Evolutionary conservation across 2,888 invertebrate species (phyloP).

Genomic region (Leucophora obtusa): DNA sequence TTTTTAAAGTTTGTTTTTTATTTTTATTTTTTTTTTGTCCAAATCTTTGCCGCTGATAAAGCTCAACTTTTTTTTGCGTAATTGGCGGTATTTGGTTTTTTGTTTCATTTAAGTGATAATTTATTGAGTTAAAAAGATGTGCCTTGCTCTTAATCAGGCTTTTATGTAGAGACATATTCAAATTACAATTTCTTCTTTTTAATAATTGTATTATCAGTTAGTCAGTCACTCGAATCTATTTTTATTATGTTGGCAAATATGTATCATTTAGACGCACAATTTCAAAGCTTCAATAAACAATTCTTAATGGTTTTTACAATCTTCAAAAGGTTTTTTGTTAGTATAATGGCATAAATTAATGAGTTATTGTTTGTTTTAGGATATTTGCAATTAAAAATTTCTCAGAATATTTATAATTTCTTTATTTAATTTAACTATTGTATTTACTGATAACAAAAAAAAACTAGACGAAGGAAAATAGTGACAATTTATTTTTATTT

Average conservation of each 20-base stretch:
- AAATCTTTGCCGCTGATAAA: slow-evolving; percentile 64
- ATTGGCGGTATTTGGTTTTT: slow-evolving; percentile 62
- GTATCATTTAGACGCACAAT: slow-evolving; percentile 27
- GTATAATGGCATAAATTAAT: not conserved
- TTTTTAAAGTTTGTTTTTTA: slow-evolving; percentile 53
- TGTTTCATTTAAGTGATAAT: slow-evolving; percentile 62
- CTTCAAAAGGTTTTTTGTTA: not conserved
- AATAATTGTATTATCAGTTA: slow-evolving; percentile 25
- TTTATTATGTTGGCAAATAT: slow-evolving; percentile 4
- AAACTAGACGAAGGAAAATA: too few relatives aligned
- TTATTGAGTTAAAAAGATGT: slow-evolving; percentile 55
- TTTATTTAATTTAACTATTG: too few relatives aligned
- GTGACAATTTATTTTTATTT: too few relatives aligned
- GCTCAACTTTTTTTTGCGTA: slow-evolving; percentile 57
- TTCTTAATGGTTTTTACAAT: slow-evolving; percentile 35
- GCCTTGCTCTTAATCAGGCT: slow-evolving; percentile 16
- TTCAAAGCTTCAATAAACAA: slow-evolving; percentile 34
- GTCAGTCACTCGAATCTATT: slow-evolving; percentile 20
- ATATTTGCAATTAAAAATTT: not conserved
- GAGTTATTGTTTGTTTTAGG: not conserved
- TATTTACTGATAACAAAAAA: too few relatives aligned
- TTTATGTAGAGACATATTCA: not conserved
- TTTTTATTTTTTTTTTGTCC: slow-evolving; percentile 52
- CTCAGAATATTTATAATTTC: not conserved
- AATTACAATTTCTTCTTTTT: slow-evolving; percentile 1